Conservation (phyloP, 2,888 invertebrate genomes). For the Tyria jacobaeae region DNA sequence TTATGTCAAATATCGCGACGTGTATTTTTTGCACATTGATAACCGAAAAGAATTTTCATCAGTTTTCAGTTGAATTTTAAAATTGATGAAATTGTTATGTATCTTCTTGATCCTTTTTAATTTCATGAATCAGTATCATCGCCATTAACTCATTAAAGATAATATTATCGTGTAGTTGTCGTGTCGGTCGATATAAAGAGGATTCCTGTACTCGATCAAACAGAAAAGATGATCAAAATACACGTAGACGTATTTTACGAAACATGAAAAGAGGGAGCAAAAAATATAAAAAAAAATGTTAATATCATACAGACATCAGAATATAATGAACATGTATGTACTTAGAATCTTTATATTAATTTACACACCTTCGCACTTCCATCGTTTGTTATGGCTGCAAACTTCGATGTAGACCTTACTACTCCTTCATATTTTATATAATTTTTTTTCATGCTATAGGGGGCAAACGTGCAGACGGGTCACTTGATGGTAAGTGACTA, state of each 20-base stretch:
- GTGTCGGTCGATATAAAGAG: slow-evolving; percentile 2
- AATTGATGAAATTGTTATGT: too few species aligned
- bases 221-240: slow-evolving; percentile 27
- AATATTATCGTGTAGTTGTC: background rate
- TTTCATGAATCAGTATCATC: too few species aligned
- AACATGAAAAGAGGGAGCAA: slow-evolving; percentile 14
- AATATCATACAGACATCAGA: slow-evolving; percentile 1
- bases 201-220: slow-evolving; percentile 11
- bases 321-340: background rate
- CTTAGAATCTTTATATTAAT: background rate
- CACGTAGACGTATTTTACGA: slow-evolving; percentile 24
- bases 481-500: too few species aligned
- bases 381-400: background rate
- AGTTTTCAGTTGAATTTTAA: too few species aligned
- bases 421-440: background rate
- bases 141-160: too few species aligned
- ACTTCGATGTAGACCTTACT: background rate
- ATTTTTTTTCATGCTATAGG: background rate
- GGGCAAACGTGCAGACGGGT: too few species aligned
- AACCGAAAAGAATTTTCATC: too few species aligned
- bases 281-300: slow-evolving; percentile 14
- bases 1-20: too few species aligned
- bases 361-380: background rate
- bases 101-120: too few species aligned
- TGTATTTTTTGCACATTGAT: too few species aligned